Evolutionary conservation across 2,113 vertebrate species (phyloP).

Genomic region (Athene noctua): DNA sequence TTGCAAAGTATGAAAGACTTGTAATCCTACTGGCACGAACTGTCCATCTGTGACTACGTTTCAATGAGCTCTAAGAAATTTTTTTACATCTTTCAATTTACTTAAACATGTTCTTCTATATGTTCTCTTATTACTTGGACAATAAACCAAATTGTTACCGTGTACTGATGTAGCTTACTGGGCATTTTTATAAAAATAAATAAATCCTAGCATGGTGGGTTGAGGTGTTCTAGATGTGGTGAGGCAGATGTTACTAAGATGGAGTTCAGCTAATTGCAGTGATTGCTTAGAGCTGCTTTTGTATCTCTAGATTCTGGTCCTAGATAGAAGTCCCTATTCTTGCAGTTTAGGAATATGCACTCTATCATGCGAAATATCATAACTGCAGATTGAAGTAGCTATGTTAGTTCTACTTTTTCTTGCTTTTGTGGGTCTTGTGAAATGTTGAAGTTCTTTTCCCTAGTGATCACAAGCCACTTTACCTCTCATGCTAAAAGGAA

Average conservation of each 20-base stretch:
- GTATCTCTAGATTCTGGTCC: background rate
- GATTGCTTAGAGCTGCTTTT: background rate
- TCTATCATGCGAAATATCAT: rapidly evolving
- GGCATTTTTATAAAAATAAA: too few species aligned
- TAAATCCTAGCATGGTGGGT: background rate
- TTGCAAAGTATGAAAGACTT: background rate
- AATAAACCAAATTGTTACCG: background rate
- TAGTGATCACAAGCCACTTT: background rate
- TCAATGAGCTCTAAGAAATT: background rate
- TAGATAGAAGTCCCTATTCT: background rate
- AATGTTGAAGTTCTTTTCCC: background rate
- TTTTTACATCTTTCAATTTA: background rate
- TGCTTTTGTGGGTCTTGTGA: background rate
- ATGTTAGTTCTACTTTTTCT: background rate
- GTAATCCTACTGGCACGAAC: background rate
- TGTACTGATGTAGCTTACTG: background rate
- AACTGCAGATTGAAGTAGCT: background rate
- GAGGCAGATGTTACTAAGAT: background rate
- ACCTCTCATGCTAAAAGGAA: background rate
- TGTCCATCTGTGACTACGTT: background rate
- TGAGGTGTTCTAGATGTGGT: background rate
- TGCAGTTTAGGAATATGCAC: background rate
- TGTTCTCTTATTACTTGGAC: background rate
- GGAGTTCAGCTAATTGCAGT: background rate
- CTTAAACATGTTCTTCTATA: background rate